phyloP scores from a whole-genome alignment of 2,888 invertebrate species.

The Phalera bucephala region DNA sequence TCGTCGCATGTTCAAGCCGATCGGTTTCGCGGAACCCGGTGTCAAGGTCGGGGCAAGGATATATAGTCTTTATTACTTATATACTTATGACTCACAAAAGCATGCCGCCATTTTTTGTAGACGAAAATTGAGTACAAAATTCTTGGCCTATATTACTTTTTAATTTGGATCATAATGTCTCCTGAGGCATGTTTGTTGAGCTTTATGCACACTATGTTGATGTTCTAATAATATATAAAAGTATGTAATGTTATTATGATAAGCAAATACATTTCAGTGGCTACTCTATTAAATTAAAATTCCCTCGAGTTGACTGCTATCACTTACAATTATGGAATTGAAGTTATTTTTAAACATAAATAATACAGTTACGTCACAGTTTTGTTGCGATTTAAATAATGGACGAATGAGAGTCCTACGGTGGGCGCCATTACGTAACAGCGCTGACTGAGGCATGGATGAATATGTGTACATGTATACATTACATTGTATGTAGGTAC shows the following conservation, averaged over 20 bases:
- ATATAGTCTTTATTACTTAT: conserved; percentile 12
- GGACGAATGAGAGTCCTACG: conserved; percentile 16
- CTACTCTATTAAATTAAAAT: conserved; percentile 2
- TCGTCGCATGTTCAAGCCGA: conserved; percentile 7
- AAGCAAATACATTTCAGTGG: not conserved
- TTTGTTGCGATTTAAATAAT: not conserved
- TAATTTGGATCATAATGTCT: not conserved
- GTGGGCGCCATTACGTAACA: conserved; percentile 34
- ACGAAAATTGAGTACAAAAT: no score
- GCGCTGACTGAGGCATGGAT: conserved; percentile 17
- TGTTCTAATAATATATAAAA: no score
- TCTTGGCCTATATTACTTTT: not conserved
- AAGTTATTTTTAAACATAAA: not conserved
- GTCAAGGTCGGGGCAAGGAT: conserved; percentile 36
- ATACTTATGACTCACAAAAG: conserved; percentile 17
- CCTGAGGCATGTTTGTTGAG: not conserved
- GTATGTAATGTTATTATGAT: no score
- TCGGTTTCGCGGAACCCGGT: conserved; percentile 18
- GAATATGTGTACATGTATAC: conserved; percentile 18
- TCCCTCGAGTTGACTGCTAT: not conserved
- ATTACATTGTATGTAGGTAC: conserved; percentile 13
- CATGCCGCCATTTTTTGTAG: not conserved
- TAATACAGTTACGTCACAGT: not conserved
- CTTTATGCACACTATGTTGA: not conserved
- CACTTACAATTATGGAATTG: not conserved